Conservation (phyloP, 2,797 vertebrate genomes). For the Lophius americanus region DNA sequence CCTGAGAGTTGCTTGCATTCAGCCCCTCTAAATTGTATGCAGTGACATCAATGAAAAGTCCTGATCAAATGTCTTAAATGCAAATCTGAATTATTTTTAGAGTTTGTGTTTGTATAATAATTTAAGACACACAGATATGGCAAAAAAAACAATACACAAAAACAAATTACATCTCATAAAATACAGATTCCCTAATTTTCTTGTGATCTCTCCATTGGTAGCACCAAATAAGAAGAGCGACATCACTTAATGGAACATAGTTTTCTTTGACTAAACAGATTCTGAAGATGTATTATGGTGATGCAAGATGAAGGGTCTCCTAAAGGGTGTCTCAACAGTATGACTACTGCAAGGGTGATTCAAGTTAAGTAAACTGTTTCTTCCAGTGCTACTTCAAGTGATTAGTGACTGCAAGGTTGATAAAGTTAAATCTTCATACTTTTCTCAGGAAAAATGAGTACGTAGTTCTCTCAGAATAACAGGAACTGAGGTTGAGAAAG, state of each 20-base stretch:
- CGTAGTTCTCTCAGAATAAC: background rate
- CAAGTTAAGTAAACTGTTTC: slow-evolving; percentile 34
- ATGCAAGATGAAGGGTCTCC: slow-evolving; percentile 15
- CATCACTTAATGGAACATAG: slow-evolving; percentile 38
- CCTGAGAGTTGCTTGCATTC: background rate
- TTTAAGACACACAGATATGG: background rate
- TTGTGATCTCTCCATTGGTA: slow-evolving; percentile 12
- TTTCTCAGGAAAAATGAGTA: slow-evolving; percentile 11
- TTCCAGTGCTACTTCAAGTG: slow-evolving; percentile 5
- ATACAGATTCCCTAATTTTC: slow-evolving; percentile 31
- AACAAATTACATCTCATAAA: background rate
- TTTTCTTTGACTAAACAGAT: slow-evolving; percentile 35
- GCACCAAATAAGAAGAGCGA: slow-evolving; percentile 52
- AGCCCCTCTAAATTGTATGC: background rate
- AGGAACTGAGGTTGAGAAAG: background rate
- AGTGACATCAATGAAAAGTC: background rate
- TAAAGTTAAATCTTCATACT: slow-evolving; percentile 1
- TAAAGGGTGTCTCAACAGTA: slow-evolving; percentile 16
- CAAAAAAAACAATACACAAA: background rate
- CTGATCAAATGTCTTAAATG: background rate
- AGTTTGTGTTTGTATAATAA: background rate
- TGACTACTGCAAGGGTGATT: slow-evolving; percentile 17
- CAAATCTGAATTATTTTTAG: background rate
- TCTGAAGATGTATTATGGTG: slow-evolving; percentile 23
- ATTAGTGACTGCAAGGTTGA: slow-evolving; percentile 27